Conservation (phyloP, 37 sponge, comb jelly and placozoan genomes). For the Haliclona indistincta region DNA sequence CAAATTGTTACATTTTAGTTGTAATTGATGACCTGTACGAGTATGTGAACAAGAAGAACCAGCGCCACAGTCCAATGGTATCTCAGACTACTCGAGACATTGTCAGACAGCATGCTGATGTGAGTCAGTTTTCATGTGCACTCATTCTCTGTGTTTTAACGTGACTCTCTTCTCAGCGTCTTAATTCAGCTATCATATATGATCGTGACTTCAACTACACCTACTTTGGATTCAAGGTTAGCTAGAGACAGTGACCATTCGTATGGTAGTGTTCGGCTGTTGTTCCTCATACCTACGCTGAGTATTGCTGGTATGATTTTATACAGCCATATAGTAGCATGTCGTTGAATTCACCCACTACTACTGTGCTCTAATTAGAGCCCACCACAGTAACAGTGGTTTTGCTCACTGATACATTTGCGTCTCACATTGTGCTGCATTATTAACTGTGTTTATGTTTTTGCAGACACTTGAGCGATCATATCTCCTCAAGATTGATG, state of each 20-base stretch:
- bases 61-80: slow-evolving; percentile 83
- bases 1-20: slow-evolving; percentile 39
- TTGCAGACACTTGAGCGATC: slow-evolving; percentile 91
- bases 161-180: slow-evolving; percentile 36
- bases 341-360: slow-evolving; percentile 21
- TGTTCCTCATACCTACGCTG: slow-evolving; percentile 22
- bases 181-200: slow-evolving; percentile 95
- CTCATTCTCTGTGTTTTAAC: background rate
- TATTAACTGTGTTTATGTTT: background rate
- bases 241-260: background rate
- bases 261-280: background rate
- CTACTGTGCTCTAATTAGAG: background rate
- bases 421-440: background rate
- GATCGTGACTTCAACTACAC: slow-evolving; percentile 92
- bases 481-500: slow-evolving; percentile 91
- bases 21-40: slow-evolving; percentile 90
- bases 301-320: slow-evolving; percentile 19
- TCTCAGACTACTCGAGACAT: slow-evolving; percentile 77
- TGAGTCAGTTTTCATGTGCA: slow-evolving; percentile 23
- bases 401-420: slow-evolving; percentile 47
- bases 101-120: slow-evolving; percentile 75
- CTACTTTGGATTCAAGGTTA: slow-evolving; percentile 98
- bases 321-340: slow-evolving; percentile 22
- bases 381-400: slow-evolving; percentile 2
- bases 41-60: slow-evolving; percentile 79